Conservation (phyloP, 2,888 invertebrate species). For the Eurytoma californica region DNA sequence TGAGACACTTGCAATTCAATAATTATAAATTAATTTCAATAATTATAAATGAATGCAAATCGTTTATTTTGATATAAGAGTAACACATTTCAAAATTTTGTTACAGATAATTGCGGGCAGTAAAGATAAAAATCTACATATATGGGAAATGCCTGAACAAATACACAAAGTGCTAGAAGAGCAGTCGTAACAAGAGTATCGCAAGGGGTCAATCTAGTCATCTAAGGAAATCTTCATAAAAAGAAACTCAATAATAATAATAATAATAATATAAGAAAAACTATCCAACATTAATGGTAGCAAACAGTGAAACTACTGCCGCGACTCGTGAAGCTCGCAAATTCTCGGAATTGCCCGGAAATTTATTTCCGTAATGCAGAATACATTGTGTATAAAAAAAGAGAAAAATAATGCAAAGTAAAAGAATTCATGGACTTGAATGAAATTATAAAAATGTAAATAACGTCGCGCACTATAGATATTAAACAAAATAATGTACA, state of each 20-base stretch:
- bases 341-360: conserved; percentile 17
- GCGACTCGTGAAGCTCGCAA: conserved; percentile 30
- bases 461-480: conserved; percentile 58
- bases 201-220: conserved; percentile 61
- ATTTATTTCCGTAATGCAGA: conserved; percentile 20
- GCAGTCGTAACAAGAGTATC: conserved; percentile 59
- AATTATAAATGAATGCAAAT: too few relatives aligned
- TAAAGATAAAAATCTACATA: conserved; percentile 81
- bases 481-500: conserved; percentile 52
- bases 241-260: not conserved
- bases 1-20: not conserved
- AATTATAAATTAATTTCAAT: too few relatives aligned
- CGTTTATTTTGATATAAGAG: not conserved
- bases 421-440: conserved; percentile 42
- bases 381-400: conserved; percentile 42
- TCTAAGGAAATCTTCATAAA: conserved; percentile 41
- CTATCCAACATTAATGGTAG: conserved; percentile 36
- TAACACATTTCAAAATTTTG: not conserved
- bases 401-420: conserved; percentile 12
- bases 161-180: conserved; percentile 64
- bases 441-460: conserved; percentile 62
- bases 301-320: conserved; percentile 32
- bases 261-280: conserved; percentile 2
- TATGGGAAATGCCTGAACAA: conserved; percentile 80
- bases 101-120: conserved; percentile 82